A percentile compares a stretch with the other conserved stretches of the same genome.
Evolutionary conservation across 2,113 vertebrate species (phyloP).

Genomic region (Odocoileus hemionus): DNA sequence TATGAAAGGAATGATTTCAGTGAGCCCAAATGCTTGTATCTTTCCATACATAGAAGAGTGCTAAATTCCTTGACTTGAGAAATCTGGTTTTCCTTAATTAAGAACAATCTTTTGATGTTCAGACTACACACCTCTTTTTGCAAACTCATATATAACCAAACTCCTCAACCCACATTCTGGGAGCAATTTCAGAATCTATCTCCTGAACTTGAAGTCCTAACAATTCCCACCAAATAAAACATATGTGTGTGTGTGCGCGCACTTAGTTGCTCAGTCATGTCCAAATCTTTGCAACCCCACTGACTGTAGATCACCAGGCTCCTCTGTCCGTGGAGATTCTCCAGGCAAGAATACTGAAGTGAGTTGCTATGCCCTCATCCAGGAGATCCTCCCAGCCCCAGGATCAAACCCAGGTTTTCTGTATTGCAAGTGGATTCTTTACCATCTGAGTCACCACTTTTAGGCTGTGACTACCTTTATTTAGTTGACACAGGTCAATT

Average conservation of each 20-base stretch:
- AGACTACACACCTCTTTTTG: neutral
- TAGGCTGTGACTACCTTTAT: neutral
- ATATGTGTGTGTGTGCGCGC: rapidly evolving
- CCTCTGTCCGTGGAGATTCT: neutral
- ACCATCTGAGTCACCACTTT: neutral
- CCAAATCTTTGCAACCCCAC: neutral
- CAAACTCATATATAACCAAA: neutral
- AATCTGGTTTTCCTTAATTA: neutral
- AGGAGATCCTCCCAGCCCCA: neutral
- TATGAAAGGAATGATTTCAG: neutral
- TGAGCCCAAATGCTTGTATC: neutral
- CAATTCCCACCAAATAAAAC: neutral
- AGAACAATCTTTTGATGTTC: neutral
- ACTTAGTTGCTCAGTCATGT: neutral
- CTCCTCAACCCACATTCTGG: neutral
- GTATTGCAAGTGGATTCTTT: neutral
- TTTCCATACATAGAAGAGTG: neutral
- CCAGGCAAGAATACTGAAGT: neutral
- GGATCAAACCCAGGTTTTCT: neutral
- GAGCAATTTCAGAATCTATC: neutral
- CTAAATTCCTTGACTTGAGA: neutral
- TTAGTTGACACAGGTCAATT: neutral
- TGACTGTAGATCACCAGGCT: neutral
- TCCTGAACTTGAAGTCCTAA: neutral
- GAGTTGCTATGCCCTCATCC: neutral